Base-by-base conservation (phyloP, 2,888 invertebrate species). In the Hypomecis punctinalis region DNA sequence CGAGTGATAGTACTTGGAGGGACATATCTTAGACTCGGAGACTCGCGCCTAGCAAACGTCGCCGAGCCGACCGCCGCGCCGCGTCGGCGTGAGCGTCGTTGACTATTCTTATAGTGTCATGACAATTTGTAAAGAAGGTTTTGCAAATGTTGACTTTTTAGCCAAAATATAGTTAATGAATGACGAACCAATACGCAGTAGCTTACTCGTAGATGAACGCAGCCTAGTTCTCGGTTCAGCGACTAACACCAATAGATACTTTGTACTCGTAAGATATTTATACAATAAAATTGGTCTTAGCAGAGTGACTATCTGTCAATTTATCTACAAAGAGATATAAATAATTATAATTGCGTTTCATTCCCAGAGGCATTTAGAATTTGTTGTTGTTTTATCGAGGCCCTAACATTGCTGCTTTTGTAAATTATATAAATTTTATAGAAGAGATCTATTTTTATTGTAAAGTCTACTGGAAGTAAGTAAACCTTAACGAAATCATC, bases 361-460 rank as follows among this genome's bases (percentile, higher is more conserved):
- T 86, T 85, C 89, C 89, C 87, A 87, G 82, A 89, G 83, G 91
- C 90, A 91, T 91, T 92, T 92, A 71, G 58, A n/a, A 49, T 89
- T 89, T 88, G 85, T 83, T 83, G 85, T 91, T 91, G 80, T 86
- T 90, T 92, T 90, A 85, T 75, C 82, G 82, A 56, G 47, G 10
- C 37, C 76, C 74, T 81, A 84, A 86, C 84, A 88, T 85, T 87
- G 85, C 86, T 80, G 91, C 91, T 91, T 91, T 91, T 91, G 85
- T 89, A 93, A 91, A 91, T 86, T 89, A 90, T 89, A 91, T 91
- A 91, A 89, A 91, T 93, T 93, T 92, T 92, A 92, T 92, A 93
- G 92, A 86, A 93, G 91, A 93, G 91, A 91, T 92, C 90, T 93
- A 93, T 93, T 93, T 93, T 92, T 92, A 92, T 91, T 91, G 91